Percentiles rank a stretch among this genome's conserved stretches.
These are phyloP conservation scores for Leptinotarsa undecemlineata DNA, from an alignment of 1,140 invertebrate genomes.

Conservation along the genomic window DNA sequence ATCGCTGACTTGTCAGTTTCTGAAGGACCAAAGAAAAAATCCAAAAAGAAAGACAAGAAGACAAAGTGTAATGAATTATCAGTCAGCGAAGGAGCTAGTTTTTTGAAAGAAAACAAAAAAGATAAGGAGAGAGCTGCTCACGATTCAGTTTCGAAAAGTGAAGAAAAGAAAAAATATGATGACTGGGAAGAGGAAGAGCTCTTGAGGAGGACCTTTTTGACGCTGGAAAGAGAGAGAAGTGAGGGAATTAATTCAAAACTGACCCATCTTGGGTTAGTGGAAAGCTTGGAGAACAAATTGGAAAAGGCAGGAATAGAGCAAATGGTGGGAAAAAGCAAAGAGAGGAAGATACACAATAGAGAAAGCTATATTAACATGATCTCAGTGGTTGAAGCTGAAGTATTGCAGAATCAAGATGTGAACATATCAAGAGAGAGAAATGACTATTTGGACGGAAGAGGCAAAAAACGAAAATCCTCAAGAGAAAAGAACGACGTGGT, in stretches of 20 bases:
- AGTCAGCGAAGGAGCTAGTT: neutral
- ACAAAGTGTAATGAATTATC: neutral
- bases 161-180: neutral
- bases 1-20: neutral
- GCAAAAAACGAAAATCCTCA: neutral
- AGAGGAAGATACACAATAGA: neutral
- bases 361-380: neutral
- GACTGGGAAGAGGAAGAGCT: constrained; percentile 11
- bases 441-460: neutral
- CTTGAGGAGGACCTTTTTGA: neutral
- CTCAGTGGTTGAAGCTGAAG: neutral
- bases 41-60: constrained; percentile 5
- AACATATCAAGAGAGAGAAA: neutral
- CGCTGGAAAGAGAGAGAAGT: neutral
- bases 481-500: neutral
- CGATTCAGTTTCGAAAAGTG: neutral
- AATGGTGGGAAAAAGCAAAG: neutral
- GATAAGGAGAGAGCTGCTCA: neutral
- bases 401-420: neutral
- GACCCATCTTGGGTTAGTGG: neutral
- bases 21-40: neutral
- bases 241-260: neutral
- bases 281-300: neutral
- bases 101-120: neutral
- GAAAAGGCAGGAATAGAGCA: neutral